These are phyloP conservation scores for Pseudococcus longispinus DNA, from an alignment of 2,888 invertebrate genomes.

Conservation along the genomic window DNA sequence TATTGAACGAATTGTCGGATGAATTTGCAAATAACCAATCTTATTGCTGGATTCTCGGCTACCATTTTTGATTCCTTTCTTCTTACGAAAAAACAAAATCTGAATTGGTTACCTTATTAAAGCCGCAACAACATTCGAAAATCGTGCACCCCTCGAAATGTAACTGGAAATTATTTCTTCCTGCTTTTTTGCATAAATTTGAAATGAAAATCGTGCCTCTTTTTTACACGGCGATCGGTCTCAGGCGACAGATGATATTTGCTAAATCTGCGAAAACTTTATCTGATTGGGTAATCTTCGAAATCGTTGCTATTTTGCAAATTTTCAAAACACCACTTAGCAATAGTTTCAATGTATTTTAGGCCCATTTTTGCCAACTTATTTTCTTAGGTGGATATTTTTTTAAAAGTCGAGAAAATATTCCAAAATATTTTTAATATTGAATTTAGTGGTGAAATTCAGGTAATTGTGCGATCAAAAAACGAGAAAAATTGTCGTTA, in stretches of 20 bases:
- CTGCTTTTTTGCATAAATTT: constrained; percentile 34
- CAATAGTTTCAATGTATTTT: constrained; percentile 14
- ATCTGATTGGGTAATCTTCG: not conserved
- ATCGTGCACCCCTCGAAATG: not conserved
- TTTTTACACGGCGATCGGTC: constrained; percentile 12
- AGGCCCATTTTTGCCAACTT: not conserved
- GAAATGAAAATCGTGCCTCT: constrained; percentile 24
- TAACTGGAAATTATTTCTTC: not conserved
- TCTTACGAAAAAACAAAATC: too few species aligned
- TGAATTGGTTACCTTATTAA: too few species aligned
- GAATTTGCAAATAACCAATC: too few species aligned
- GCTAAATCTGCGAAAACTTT: constrained; percentile 8
- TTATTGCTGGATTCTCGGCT: too few species aligned
- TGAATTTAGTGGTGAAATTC: too few species aligned
- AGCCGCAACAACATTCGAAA: not conserved
- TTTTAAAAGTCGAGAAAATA: too few species aligned
- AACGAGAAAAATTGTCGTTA: too few species aligned
- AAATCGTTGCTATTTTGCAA: not conserved
- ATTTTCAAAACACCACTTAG: not conserved
- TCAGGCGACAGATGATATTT: constrained; percentile 30
- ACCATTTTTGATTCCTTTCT: too few species aligned
- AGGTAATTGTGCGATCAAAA: too few species aligned
- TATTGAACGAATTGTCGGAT: too few species aligned
- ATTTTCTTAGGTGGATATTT: too few species aligned
- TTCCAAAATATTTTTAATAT: too few species aligned